phyloP scores from a whole-genome alignment of 2,113 vertebrate genomes.

The Chloropsis hardwickii region DNA sequence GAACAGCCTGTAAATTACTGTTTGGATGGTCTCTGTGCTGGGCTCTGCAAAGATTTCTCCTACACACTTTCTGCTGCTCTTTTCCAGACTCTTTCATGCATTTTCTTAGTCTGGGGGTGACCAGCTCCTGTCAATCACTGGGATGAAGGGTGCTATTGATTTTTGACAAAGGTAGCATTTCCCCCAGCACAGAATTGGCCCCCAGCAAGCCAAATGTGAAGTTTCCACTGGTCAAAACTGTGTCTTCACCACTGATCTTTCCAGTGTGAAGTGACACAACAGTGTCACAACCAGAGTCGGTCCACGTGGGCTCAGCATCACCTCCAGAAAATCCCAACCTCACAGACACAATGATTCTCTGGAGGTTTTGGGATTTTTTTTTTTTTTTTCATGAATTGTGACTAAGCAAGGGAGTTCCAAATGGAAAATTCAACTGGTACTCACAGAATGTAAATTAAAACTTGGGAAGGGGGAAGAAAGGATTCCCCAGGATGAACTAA shows the following conservation, averaged over 20 bases:
- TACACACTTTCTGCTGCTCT: not conserved
- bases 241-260: not conserved
- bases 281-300: not conserved
- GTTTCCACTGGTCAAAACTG: not conserved
- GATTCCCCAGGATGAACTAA: not conserved
- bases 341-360: not conserved
- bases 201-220: not conserved
- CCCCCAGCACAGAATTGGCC: not conserved
- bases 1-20: not conserved
- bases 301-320: not conserved
- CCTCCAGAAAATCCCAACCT: not conserved
- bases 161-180: not conserved
- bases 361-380: not conserved
- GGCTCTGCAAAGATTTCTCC: not conserved
- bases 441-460: not conserved
- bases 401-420: not conserved
- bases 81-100: not conserved
- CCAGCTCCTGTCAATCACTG: not conserved
- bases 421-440: not conserved
- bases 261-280: rapidly evolving
- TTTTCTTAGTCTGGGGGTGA: not conserved
- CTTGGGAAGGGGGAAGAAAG: not conserved
- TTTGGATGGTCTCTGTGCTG: not conserved
- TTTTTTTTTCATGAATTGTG: not conserved
- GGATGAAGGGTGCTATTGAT: not conserved